phyloP scores from a whole-genome alignment of 92 coral and sea anemone species.

The Hydrozoanthus gracilis region DNA sequence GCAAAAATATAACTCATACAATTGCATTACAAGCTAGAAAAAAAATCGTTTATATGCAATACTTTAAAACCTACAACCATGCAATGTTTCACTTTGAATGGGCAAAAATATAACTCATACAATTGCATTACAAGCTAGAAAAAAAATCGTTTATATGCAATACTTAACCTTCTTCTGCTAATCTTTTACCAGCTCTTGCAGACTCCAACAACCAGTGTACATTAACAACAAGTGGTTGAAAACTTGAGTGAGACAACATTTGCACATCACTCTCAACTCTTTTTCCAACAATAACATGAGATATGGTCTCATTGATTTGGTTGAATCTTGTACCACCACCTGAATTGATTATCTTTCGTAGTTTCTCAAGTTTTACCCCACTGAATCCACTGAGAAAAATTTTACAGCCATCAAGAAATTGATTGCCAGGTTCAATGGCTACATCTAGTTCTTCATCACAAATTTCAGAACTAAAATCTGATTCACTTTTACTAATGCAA shows the following conservation, averaged over 20 bases:
- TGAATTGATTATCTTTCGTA: constrained; percentile 83
- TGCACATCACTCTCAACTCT: constrained; percentile 71
- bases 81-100: no score
- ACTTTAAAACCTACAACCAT: not conserved
- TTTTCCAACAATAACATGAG: constrained; percentile 89
- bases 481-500: constrained; percentile 11
- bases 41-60: not conserved
- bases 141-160: not conserved
- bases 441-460: constrained; percentile 70
- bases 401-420: constrained; percentile 97
- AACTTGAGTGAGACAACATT: constrained; percentile 67
- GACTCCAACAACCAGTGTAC: constrained; percentile 93
- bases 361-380: constrained; percentile 74
- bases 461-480: constrained; percentile 43
- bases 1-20: no score
- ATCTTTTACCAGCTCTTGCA: constrained; percentile 76
- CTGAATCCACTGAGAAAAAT: constrained; percentile 88
- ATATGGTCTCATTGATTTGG: constrained; percentile 89
- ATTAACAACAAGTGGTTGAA: constrained; percentile 79
- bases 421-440: constrained; percentile 72
- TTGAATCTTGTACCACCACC: constrained; percentile 98
- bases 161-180: constrained; percentile 81
- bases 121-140: no score
- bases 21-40: no score
- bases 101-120: no score